Evolutionary conservation across 2,797 vertebrate species (phyloP).

Genomic region (Nyctalus aviator): DNA sequence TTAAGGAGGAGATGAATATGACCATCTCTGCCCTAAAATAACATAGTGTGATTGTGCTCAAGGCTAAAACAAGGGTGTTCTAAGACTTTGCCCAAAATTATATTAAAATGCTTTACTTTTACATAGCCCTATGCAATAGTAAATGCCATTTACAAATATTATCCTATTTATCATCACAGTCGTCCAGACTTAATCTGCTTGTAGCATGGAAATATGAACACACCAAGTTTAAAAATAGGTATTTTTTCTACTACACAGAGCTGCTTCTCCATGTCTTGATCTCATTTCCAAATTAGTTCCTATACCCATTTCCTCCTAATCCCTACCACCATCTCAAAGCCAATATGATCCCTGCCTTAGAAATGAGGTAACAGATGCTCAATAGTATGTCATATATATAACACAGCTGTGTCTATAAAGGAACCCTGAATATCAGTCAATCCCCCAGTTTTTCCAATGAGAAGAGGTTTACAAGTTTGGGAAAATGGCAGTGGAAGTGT

Average conservation of each 20-base stretch:
- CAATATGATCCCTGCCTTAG: not conserved
- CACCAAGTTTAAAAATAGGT: not conserved
- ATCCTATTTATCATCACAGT: not conserved
- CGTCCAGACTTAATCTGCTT: not conserved
- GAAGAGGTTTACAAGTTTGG: constrained; percentile 15
- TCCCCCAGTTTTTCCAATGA: not conserved
- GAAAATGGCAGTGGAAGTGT: not conserved
- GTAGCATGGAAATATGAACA: not conserved
- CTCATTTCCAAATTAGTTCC: not conserved
- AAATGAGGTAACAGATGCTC: constrained; percentile 16
- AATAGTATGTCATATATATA: not conserved
- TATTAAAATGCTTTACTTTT: not conserved
- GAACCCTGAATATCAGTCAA: not conserved
- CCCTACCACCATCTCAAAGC: not conserved
- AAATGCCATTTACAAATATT: constrained; percentile 25
- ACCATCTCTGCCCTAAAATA: not conserved
- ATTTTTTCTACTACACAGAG: not conserved
- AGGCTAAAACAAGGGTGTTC: not conserved
- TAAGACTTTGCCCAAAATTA: not conserved
- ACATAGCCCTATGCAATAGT: not conserved
- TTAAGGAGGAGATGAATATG: not conserved
- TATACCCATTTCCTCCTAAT: not conserved
- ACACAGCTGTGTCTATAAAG: not conserved
- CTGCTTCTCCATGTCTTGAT: constrained; percentile 9
- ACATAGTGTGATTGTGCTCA: not conserved